Conservation (phyloP, 2,113 vertebrate species). For the Lipotes vexillifer region DNA sequence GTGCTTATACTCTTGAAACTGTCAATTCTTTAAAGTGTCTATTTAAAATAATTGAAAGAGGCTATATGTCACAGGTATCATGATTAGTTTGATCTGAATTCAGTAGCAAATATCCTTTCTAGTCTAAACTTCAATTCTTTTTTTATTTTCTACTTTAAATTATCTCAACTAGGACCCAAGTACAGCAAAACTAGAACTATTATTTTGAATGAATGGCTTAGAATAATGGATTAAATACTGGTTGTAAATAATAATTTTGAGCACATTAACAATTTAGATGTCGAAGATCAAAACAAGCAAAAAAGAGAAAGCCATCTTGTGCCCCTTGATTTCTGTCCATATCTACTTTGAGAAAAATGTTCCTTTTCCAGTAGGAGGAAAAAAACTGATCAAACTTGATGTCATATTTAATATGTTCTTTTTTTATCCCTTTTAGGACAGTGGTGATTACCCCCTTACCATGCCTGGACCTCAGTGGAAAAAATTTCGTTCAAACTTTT, state of each 20-base stretch:
- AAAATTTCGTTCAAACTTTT: constrained; percentile 99
- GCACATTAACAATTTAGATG: background rate
- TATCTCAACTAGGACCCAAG: background rate
- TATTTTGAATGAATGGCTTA: background rate
- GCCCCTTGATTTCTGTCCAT: background rate
- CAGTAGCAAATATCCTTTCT: background rate
- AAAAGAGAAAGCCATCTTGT: background rate
- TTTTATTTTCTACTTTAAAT: background rate
- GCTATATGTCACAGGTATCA: background rate
- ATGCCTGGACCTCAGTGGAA: constrained; percentile 99
- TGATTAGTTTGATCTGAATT: background rate
- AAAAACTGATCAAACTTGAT: background rate
- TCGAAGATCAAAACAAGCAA: background rate
- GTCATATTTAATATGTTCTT: constrained; percentile 14
- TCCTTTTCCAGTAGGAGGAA: background rate
- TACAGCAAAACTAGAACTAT: background rate
- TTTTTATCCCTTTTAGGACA: constrained; percentile 86
- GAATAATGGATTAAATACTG: background rate
- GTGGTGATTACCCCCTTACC: constrained; percentile 97
- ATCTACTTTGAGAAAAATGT: background rate
- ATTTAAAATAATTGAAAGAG: background rate
- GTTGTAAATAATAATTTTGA: constrained; percentile 11
- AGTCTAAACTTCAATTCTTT: background rate
- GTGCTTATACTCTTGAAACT: background rate
- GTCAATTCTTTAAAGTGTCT: constrained; percentile 1